Conservation (phyloP, 2,113 vertebrate species). For the Cervus canadensis region DNA sequence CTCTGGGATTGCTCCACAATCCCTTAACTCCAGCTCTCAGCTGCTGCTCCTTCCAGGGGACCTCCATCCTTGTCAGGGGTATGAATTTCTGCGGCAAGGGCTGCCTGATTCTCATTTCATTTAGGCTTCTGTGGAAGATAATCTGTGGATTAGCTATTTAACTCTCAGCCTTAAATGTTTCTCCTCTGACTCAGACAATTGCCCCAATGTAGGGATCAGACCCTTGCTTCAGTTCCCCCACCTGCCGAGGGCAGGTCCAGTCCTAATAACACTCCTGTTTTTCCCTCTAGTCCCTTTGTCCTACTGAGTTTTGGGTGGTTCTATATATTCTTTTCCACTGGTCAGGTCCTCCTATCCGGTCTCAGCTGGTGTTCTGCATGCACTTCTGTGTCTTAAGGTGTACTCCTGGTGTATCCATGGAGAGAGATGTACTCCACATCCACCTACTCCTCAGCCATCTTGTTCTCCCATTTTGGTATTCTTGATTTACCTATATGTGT, state of each 20-base stretch:
- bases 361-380: background rate
- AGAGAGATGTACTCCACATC: background rate
- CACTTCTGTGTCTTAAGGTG: background rate
- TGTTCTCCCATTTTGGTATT: background rate
- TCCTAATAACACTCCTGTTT: background rate
- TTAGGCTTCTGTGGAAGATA: background rate
- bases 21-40: background rate
- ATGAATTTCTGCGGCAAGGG: background rate
- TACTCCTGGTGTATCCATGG: background rate
- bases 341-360: accelerated
- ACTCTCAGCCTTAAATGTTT: background rate
- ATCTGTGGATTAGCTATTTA: background rate
- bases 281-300: background rate
- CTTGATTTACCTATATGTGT: background rate
- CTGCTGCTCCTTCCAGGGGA: background rate
- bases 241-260: background rate
- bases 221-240: background rate
- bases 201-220: background rate
- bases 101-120: background rate
- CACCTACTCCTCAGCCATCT: background rate
- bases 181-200: background rate
- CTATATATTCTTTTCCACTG: background rate
- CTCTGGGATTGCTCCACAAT: background rate
- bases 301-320: background rate
- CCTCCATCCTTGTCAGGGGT: background rate